Conservation (phyloP, 2,888 invertebrate genomes). For the Meteorus cinctellus region DNA sequence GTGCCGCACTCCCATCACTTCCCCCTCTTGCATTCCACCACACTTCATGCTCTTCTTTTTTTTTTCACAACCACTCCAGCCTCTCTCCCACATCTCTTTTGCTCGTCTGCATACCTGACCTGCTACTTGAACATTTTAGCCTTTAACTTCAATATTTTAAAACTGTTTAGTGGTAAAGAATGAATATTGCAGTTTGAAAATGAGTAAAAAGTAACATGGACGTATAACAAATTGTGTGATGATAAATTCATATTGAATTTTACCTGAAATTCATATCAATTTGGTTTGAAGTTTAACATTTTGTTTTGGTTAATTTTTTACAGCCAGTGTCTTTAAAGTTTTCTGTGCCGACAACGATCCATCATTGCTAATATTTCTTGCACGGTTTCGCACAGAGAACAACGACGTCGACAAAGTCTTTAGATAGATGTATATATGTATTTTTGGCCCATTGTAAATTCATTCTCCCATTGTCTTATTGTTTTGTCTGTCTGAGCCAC, state of each 20-base stretch:
- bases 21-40: constrained; percentile 31
- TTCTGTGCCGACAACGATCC: neutral
- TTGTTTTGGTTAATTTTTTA: neutral
- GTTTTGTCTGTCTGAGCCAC: constrained; percentile 56
- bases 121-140: constrained; percentile 36
- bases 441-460: constrained; percentile 62
- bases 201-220: neutral
- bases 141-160: neutral
- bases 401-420: constrained; percentile 45
- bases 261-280: neutral
- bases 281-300: constrained; percentile 16
- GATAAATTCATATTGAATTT: no score
- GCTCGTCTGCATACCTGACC: constrained; percentile 1
- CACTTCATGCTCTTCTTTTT: constrained; percentile 29
- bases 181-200: neutral
- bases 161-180: neutral
- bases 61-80: constrained; percentile 27
- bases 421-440: constrained; percentile 25
- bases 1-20: constrained; percentile 39
- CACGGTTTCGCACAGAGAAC: constrained; percentile 51
- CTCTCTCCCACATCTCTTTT: constrained; percentile 11
- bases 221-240: neutral
- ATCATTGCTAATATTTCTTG: constrained; percentile 36
- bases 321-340: constrained; percentile 15
- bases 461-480: constrained; percentile 67